Evolutionary conservation across 2,888 invertebrate genomes (phyloP), one percentile per base, ranked within the genome.

Genomic region (Piscicola geometra): DNA sequence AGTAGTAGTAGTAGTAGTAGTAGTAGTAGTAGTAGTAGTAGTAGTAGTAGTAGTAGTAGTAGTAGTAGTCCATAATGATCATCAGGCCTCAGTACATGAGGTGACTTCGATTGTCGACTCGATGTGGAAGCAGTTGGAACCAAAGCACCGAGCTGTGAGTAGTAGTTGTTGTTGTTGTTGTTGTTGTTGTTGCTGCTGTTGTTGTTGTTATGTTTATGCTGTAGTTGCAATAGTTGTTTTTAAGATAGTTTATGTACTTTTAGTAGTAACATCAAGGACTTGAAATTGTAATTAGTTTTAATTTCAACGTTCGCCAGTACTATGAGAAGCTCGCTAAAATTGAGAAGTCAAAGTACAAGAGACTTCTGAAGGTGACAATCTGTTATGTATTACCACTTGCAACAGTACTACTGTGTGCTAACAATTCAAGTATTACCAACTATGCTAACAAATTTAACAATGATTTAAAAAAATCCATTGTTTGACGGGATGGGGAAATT

Each of bases 301-400:
- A 56, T 56, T 25, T 56, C 25, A 9, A 56, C 25, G 9, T 56
- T 28, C 35, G 30, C 41, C 32, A 60, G 66, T 67, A 68, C 36
- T 70, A 71, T n/a, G 60, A 75, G 28, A 50, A 76, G 71, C 66
- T 71, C 21, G 71, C 71, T 0, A 41, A 75, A 36, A 36, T 64
- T 18, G 68, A 33, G 32, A 68, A 66, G 36, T 28, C 28, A 41
- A 33, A 71, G 32, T 35, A 71, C 47, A 71, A 66, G 33, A 35
- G 18, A 21, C 0, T 25, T 21, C n/a, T 32, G n/a, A 73, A 73
- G 60, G 60, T 64, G n/a, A n/a, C n/a, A n/a, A n/a, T n/a, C n/a
- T n/a, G n/a, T n/a, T n/a, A n/a, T n/a, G n/a, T n/a, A n/a, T n/a
- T n/a, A n/a, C n/a, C n/a, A n/a, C n/a, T n/a, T n/a, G n/a, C n/a